Conservation (phyloP, 1,140 invertebrate species). For the Eciton burchellii region DNA sequence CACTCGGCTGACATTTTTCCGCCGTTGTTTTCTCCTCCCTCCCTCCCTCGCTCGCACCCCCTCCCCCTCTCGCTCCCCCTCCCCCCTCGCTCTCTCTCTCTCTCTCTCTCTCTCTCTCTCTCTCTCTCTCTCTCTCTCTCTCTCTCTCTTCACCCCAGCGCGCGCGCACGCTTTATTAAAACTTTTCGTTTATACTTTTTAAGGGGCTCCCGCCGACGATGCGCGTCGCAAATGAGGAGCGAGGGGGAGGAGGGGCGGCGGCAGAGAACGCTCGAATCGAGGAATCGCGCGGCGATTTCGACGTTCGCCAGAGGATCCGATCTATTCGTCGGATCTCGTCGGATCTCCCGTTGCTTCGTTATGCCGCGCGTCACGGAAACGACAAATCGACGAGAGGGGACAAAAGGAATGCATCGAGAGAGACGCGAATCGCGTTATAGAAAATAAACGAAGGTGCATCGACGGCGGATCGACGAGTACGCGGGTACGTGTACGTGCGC, state of each 20-base stretch:
- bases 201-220: conserved; percentile 36
- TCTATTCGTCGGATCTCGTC: background rate
- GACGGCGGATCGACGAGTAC: conserved; percentile 28
- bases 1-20: conserved; percentile 57
- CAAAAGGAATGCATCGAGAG: too few relatives aligned
- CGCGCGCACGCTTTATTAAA: conserved; percentile 52
- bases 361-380: background rate
- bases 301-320: background rate
- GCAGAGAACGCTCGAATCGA: conserved; percentile 30
- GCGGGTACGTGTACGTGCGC: background rate
- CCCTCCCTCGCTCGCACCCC: too few relatives aligned
- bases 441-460: background rate
- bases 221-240: conserved; percentile 48
- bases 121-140: too few relatives aligned
- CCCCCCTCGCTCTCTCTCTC: too few relatives aligned
- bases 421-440: background rate
- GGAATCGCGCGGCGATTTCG: too few relatives aligned
- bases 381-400: conserved; percentile 30
- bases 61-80: too few relatives aligned
- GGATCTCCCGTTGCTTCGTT: background rate
- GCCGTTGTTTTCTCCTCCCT: conserved; percentile 5
- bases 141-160: conserved; percentile 8
- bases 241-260: too few relatives aligned
- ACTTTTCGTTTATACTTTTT: conserved; percentile 54
- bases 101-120: too few relatives aligned